Base-by-base conservation (phyloP, 2,113 vertebrate species). In the Nannospalax galili region DNA sequence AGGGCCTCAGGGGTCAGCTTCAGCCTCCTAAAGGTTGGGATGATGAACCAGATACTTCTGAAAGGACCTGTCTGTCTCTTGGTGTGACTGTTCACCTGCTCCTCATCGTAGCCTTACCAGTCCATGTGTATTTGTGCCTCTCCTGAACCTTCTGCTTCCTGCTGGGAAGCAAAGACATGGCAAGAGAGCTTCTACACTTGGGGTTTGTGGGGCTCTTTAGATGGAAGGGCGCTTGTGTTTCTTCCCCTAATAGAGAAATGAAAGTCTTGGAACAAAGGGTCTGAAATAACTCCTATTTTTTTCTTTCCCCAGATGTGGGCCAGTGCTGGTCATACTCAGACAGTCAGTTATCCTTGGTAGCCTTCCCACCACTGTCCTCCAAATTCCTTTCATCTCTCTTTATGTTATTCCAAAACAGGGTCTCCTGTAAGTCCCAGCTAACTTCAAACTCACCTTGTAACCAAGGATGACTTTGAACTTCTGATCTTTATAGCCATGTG, bases 141-240 rank as follows among this genome's bases (percentile, higher is more conserved):
- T n/a, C 22, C 58, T 62, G 2, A 2, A 7, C 32, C 32, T 4
- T 24, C 74, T n/a, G 15, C 10, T 35, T 67, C 65, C 11, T 3
- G 30, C 48, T 4, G 1, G 52, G 48, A 58, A n/a, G 30, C 37
- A 15, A 52, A 56, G 20, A 3, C 37, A 20, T n/a, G 4, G 9
- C 30, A 4, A 3, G 19, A 20, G 30, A 17, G 0, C 45, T 56
- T 26, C 22, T 35, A 15, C 14, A 56, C 0, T 0, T 24, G 12
- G 26, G 26, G 56, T 52, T 48, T 42, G 10, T 14, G 37, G 32
- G 24, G 14, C 30, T 87, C 45, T n/a, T 52, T 65, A 62, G 45
- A 28, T 35, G 72, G 78, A 12, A 15, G 12, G 0, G 0, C 3
- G 9, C 40, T 84, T 91, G 69, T 15, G 11, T 7, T 7, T 20